Evolutionary conservation across 2,888 invertebrate genomes (phyloP), one percentile per base, ranked within the genome.

Genomic region (Heliconius cydno): DNA sequence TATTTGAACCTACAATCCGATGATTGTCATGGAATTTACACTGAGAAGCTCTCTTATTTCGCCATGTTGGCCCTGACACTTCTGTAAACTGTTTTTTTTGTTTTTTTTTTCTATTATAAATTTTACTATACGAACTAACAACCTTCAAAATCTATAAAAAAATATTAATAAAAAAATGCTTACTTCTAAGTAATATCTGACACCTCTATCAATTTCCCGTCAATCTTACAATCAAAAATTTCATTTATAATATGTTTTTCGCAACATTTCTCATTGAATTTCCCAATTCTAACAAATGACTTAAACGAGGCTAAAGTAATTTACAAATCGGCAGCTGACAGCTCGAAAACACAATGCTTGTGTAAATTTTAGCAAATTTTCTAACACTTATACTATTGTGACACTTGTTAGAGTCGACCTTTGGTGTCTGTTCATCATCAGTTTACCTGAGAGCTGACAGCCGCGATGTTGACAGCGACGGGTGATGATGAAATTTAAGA

Each of bases 381-480:
- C 74, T 30, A 38, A 74, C 28, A 30, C 60, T 67, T 78, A 73
- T 25, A 77, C 28, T 65, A 66, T 72, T 76, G 71, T 34, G 66
- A 41, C 66, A 66, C 38, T 34, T 72, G 73, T 78, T 70, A 75
- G 19, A 41, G 46, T 41, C 79, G 79, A 77, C 77, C 74, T 76
- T 77, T 67, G n/a, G 28, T 34, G 77, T 77, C 80, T n/a, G 77
- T 77, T 73, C 78, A 38, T 73, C 78, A 78, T 46, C 73, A 41
- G 78, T 68, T 65, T 57, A 67, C 28, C 57, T 73, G 57, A 73
- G 2, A 12, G 63, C 41, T 68, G 52, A 30, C 34, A 63, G 63
- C 3, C 30, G 52, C 60, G 22, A 30, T 75, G 38, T 65, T 38
- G 30, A 41, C 72, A 60, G 34, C 10, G 65, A 22, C 19, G 34